Evolutionary conservation across 2,888 invertebrate genomes (phyloP).

Genomic region (Cheilosia vulpina): DNA sequence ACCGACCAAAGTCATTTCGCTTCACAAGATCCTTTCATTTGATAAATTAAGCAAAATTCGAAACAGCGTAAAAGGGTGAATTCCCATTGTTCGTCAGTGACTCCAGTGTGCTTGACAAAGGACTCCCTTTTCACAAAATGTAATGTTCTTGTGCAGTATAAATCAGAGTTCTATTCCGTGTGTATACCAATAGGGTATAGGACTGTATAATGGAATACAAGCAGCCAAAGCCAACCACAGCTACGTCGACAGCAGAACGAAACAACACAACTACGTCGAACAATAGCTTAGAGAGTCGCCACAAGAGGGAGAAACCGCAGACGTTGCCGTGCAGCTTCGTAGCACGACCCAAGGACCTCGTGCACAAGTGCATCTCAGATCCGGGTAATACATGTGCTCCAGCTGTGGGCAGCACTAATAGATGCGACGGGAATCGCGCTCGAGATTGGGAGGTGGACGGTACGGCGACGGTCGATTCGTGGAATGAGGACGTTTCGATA

Average conservation of each 20-base stretch:
- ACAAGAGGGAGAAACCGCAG: conserved; percentile 80
- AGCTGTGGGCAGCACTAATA: conserved; percentile 30
- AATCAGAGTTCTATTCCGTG: conserved; percentile 15
- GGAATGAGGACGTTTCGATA: conserved; percentile 68
- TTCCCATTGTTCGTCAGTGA: conserved; percentile 11
- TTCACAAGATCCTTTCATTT: conserved; percentile 23
- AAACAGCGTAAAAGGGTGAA: conserved; percentile 17
- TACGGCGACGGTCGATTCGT: conserved; percentile 53
- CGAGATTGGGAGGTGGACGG: conserved; percentile 67
- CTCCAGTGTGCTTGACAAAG: conserved; percentile 1
- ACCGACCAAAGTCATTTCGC: conserved; percentile 17
- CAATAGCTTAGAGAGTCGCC: conserved; percentile 48
- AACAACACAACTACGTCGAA: conserved; percentile 74
- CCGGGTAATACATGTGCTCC: conserved; percentile 83
- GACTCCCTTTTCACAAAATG: conserved; percentile 27
- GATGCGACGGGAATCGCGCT: conserved; percentile 43
- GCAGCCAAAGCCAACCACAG: conserved; percentile 18
- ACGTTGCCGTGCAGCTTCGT: conserved; percentile 76
- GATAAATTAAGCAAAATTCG: conserved; percentile 34
- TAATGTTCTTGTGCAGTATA: conserved; percentile 39
- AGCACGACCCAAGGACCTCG: conserved; percentile 86
- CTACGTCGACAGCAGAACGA: conserved; percentile 8
- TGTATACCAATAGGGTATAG: conserved; percentile 26
- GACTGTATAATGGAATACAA: conserved; percentile 77
- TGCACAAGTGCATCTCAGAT: conserved; percentile 88